phyloP scores from a whole-genome alignment of 2,113 vertebrate genomes.

The Apistogramma diplotaenia region DNA sequence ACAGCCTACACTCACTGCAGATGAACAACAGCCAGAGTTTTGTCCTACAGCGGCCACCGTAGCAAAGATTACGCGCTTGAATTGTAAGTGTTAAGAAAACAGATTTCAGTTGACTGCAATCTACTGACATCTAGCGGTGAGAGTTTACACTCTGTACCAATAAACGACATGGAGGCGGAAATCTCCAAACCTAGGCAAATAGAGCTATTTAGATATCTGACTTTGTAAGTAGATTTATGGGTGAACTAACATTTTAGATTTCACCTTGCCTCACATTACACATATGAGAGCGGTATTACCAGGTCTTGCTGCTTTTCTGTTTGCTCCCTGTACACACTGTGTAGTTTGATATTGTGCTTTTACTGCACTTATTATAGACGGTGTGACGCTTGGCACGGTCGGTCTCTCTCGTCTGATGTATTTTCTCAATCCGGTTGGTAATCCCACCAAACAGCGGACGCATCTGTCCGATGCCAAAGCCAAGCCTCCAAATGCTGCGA shows the following conservation, averaged over 20 bases:
- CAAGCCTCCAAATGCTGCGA: constrained; percentile 63
- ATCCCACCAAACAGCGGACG: constrained; percentile 63
- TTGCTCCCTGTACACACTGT: background rate
- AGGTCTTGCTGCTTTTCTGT: background rate
- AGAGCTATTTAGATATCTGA: background rate
- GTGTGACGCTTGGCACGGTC: constrained; percentile 23
- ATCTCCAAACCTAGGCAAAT: background rate
- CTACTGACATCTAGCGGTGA: no score
- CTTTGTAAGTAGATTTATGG: background rate
- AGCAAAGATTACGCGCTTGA: no score
- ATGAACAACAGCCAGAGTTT: no score
- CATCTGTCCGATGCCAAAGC: constrained; percentile 63
- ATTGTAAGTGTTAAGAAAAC: no score
- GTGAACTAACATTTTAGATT: background rate
- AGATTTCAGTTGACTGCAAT: no score
- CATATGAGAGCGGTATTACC: background rate
- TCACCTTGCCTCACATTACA: background rate
- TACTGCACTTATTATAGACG: constrained; percentile 7
- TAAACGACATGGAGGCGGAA: background rate
- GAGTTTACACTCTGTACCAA: no score
- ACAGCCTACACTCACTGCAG: no score
- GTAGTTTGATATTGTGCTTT: constrained; percentile 9
- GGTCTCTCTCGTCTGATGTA: constrained; percentile 45
- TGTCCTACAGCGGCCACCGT: no score
- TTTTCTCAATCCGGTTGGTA: constrained; percentile 65